Conservation (phyloP, 2,888 invertebrate species). For the Chymomyza fuscimana region DNA sequence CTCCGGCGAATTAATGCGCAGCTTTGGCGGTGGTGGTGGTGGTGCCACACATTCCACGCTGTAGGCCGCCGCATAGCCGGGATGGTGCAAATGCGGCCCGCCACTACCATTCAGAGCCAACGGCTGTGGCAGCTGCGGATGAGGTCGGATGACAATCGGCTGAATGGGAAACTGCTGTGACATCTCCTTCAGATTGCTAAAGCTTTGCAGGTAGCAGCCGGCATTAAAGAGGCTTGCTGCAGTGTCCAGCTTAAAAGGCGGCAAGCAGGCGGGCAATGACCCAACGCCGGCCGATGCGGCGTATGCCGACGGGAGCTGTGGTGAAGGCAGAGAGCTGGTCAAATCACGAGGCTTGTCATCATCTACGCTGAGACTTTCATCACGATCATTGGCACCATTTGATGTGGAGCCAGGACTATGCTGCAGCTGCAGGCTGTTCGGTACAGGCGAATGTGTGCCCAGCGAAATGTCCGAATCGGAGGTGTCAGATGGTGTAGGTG, state of each 20-base stretch:
- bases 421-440: conserved; percentile 79
- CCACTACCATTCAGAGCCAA: conserved; percentile 72
- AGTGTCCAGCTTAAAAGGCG: conserved; percentile 76
- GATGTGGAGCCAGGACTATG: conserved; percentile 80
- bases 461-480: conserved; percentile 80
- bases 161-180: conserved; percentile 79
- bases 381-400: conserved; percentile 79
- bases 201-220: conserved; percentile 79
- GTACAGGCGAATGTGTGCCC: conserved; percentile 80
- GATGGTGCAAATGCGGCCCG: conserved; percentile 64
- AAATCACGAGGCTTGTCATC: conserved; percentile 79
- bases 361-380: conserved; percentile 78
- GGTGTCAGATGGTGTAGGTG: conserved; percentile 79
- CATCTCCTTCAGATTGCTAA: conserved; percentile 79
- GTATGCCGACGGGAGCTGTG: conserved; percentile 55
- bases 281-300: conserved; percentile 31
- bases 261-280: conserved; percentile 69
- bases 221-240: conserved; percentile 78
- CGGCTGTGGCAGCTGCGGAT: conserved; percentile 78
- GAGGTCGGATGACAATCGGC: conserved; percentile 79
- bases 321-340: conserved; percentile 70
- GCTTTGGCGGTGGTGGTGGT: conserved; percentile 72
- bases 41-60: conserved; percentile 62
- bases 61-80: conserved; percentile 69
- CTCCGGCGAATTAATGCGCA: conserved; percentile 79